Conservation (phyloP, 2,797 vertebrate genomes). For the Anguilla obscura region DNA sequence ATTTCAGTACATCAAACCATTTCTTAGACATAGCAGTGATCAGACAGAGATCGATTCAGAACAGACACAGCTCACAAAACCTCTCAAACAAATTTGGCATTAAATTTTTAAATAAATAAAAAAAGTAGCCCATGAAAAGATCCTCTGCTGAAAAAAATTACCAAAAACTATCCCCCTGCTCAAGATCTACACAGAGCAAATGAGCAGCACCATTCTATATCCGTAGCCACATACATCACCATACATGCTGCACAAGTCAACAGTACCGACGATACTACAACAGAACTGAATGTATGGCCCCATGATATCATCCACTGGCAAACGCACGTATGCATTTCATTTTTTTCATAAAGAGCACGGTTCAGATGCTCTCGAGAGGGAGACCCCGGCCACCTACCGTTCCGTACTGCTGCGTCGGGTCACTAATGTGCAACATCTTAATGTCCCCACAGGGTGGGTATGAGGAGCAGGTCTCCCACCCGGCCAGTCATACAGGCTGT, state of each 20-base stretch:
- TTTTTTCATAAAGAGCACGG: neutral
- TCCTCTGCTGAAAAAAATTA: neutral
- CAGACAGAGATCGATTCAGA: neutral
- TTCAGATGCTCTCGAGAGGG: neutral
- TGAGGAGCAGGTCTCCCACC: constrained; percentile 52
- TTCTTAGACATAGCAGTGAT: neutral
- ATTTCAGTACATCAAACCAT: neutral
- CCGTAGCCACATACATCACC: neutral
- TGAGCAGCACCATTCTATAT: neutral
- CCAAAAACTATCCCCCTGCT: neutral
- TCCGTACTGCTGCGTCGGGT: constrained; percentile 74
- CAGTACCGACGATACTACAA: neutral
- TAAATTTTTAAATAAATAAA: neutral
- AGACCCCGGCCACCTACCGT: constrained; percentile 78
- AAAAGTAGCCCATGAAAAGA: neutral
- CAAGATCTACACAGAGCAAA: neutral
- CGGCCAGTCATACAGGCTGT: constrained; percentile 62
- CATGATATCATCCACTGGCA: neutral
- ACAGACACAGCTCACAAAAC: neutral
- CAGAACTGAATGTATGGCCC: neutral
- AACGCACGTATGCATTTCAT: neutral
- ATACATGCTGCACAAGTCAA: neutral
- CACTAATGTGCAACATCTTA: constrained; percentile 84
- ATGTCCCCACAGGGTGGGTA: constrained; percentile 54
- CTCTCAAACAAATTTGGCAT: neutral